A percentile compares a stretch with the other conserved stretches of the same genome.
Evolutionary conservation across 1,140 invertebrate genomes (phyloP).

Genomic region (Zophobas morio): DNA sequence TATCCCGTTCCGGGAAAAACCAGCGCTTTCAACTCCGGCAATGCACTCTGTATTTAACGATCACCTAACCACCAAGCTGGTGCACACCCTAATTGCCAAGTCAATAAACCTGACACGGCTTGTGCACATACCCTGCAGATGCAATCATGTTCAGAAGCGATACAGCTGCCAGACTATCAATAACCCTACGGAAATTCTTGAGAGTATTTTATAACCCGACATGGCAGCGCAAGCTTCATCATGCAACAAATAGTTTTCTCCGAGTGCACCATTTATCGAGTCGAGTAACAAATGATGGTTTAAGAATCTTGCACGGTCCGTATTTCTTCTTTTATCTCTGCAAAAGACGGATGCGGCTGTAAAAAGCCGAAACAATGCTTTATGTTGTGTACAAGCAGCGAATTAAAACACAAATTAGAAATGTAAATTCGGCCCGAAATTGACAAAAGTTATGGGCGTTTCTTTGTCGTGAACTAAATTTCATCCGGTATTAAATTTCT

Average conservation of each 20-base stretch:
- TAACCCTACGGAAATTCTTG: background rate
- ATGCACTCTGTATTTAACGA: too few species aligned
- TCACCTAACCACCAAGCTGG: too few species aligned
- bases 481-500: too few species aligned
- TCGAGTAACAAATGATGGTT: conserved; percentile 26
- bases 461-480: too few species aligned
- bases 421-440: too few species aligned
- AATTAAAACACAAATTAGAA: too few species aligned
- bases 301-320: conserved; percentile 9
- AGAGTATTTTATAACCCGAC: conserved; percentile 20
- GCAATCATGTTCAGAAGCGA: conserved; percentile 9
- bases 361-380: too few species aligned
- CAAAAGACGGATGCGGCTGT: conserved; percentile 2
- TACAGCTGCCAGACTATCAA: conserved; percentile 31
- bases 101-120: background rate
- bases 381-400: too few species aligned
- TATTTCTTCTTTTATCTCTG: conserved; percentile 9
- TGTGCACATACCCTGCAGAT: background rate
- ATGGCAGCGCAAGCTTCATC: conserved; percentile 12
- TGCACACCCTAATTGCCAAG: background rate
- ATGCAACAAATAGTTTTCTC: conserved; percentile 19
- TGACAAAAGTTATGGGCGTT: too few species aligned
- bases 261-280: conserved; percentile 14
- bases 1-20: too few species aligned
- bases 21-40: too few species aligned